Percentiles rank a stretch among this genome's conserved stretches.
Conservation (phyloP, 2,888 invertebrate genomes). For the Papilio demoleus region DNA sequence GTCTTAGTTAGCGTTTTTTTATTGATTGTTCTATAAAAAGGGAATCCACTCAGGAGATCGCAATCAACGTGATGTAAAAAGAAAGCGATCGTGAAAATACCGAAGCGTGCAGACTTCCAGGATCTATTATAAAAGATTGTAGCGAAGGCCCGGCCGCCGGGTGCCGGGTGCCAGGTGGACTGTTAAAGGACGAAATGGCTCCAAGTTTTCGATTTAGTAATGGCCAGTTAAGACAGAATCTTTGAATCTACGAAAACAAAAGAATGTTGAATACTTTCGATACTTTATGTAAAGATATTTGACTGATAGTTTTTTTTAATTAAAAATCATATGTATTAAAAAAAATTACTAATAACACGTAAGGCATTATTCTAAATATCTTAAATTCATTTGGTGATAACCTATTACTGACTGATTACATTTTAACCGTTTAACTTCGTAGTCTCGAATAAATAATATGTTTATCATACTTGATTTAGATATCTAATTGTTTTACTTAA, state of each 20-base stretch:
- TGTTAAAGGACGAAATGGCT: background rate
- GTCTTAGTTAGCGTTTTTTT: constrained; percentile 15
- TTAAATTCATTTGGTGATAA: too few relatives aligned
- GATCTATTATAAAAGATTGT: constrained; percentile 26
- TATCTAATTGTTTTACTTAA: too few relatives aligned
- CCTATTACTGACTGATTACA: too few relatives aligned
- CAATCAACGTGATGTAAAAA: constrained; percentile 33
- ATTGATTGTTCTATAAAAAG: constrained; percentile 30
- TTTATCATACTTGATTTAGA: too few relatives aligned
- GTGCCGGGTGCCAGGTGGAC: constrained; percentile 12
- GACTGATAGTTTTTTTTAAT: background rate
- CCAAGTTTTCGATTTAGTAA: constrained; percentile 13
- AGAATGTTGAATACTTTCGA: background rate
- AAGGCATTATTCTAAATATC: too few relatives aligned
- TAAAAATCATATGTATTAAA: too few relatives aligned
- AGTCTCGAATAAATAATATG: too few relatives aligned
- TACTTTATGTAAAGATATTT: background rate
- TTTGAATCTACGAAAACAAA: background rate
- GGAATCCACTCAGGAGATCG: constrained; percentile 32
- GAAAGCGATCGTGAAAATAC: constrained; percentile 36
- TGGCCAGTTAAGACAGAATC: background rate
- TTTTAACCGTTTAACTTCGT: too few relatives aligned
- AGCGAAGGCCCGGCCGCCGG: constrained; percentile 12
- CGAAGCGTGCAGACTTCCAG: constrained; percentile 14
- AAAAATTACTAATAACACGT: too few relatives aligned